A percentile compares a stretch with the other conserved stretches of the same genome.
These are phyloP conservation scores for Diadumene lineata DNA, from an alignment of 92 coral and sea anemone species.

Conservation along the genomic window DNA sequence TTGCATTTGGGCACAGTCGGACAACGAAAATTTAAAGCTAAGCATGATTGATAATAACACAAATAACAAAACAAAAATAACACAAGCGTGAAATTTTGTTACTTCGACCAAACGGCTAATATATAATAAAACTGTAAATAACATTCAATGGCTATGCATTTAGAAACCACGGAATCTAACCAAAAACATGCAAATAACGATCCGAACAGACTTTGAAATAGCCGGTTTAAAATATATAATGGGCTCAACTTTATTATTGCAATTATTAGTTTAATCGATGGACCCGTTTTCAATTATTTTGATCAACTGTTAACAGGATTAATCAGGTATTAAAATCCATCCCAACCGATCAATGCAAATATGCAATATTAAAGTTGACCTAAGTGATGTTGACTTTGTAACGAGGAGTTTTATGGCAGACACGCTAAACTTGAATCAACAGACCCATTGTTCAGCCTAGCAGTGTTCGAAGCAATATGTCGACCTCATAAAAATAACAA, in stretches of 20 bases:
- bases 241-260: background rate
- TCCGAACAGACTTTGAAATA: background rate
- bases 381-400: background rate
- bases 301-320: background rate
- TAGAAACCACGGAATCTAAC: background rate
- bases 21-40: too few species aligned
- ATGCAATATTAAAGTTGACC: background rate
- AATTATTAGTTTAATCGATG: background rate
- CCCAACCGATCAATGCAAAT: background rate
- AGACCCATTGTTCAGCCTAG: slow-evolving; percentile 6
- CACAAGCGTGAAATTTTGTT: background rate
- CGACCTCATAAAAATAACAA: slow-evolving; percentile 18
- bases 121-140: too few species aligned
- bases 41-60: too few species aligned
- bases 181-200: slow-evolving; percentile 7
- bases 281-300: background rate
- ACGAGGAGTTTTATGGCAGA: background rate
- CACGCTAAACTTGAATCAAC: slow-evolving; percentile 8
- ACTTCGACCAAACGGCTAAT: background rate
- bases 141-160: background rate
- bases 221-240: background rate
- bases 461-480: slow-evolving; percentile 1
- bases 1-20: background rate
- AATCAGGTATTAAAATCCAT: too few species aligned
- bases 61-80: too few species aligned